phyloP scores from a whole-genome alignment of 2,113 vertebrate species.

The Plotosus lineatus region DNA sequence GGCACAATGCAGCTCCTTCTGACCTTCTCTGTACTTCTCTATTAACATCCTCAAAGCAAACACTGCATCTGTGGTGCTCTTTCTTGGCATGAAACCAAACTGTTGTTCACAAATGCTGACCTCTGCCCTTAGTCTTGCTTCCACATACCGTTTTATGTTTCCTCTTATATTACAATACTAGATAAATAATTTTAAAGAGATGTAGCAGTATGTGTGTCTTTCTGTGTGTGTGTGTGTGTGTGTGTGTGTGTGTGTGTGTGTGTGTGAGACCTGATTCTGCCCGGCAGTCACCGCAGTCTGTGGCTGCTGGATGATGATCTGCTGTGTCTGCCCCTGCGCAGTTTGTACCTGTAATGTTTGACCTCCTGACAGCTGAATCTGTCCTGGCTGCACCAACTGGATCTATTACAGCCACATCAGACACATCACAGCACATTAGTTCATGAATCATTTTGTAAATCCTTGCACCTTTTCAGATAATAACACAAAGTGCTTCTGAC shows the following conservation, averaged over 20 bases:
- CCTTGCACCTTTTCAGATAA: not conserved
- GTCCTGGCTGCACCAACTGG: slow-evolving; percentile 93
- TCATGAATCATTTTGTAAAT: not conserved
- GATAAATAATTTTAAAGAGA: no score
- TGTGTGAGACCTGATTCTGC: slow-evolving; percentile 90
- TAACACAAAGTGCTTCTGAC: slow-evolving; percentile 65
- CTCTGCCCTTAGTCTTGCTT: no score
- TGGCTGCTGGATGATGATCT: slow-evolving; percentile 99
- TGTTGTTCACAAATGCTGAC: no score
- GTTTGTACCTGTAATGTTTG: slow-evolving; percentile 95
- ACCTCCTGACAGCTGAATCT: slow-evolving; percentile 96
- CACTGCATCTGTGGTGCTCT: no score
- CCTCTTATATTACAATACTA: no score
- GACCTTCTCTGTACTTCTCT: no score
- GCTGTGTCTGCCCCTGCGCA: slow-evolving; percentile 95
- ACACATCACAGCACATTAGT: not conserved
- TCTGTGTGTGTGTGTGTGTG: not conserved
- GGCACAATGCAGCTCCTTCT: no score
- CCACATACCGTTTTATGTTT: no score
- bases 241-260: not conserved
- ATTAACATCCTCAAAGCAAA: no score
- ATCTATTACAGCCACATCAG: slow-evolving; percentile 55
- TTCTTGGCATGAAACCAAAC: no score
- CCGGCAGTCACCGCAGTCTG: slow-evolving; percentile 94
- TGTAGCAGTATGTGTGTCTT: not conserved